phyloP scores from a whole-genome alignment of 1,140 invertebrate species.

The Aplysia californica region DNA sequence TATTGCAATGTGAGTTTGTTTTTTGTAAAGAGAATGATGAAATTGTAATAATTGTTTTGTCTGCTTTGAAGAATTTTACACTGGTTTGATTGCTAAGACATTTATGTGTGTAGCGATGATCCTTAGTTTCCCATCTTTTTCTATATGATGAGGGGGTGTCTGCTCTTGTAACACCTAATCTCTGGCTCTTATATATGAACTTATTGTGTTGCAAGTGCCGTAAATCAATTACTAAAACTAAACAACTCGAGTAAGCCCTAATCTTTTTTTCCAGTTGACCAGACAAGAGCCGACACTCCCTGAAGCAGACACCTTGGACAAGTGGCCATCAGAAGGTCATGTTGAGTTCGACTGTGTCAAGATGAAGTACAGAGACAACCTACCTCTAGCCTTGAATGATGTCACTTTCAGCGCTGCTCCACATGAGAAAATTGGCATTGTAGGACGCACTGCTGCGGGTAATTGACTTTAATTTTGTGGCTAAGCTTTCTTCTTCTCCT shows the following conservation, averaged over 20 bases:
- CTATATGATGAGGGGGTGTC: too few species aligned
- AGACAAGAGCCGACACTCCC: background rate
- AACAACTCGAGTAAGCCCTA: too few species aligned
- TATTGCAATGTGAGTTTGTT: constrained; percentile 10
- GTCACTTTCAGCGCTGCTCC: constrained; percentile 72
- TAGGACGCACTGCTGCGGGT: constrained; percentile 72
- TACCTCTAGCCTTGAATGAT: constrained; percentile 70
- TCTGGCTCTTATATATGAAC: too few species aligned
- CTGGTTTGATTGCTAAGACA: too few species aligned
- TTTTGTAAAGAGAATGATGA: background rate
- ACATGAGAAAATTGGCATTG: constrained; percentile 74
- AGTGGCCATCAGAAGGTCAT: constrained; percentile 73
- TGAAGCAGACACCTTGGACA: constrained; percentile 26
- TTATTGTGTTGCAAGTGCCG: too few species aligned
- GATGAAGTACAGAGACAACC: constrained; percentile 70
- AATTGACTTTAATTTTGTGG: constrained; percentile 18
- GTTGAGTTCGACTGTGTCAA: constrained; percentile 72
- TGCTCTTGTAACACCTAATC: too few species aligned
- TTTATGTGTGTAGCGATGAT: too few species aligned
- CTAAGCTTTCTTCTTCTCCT: too few species aligned
- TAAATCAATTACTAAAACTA: too few species aligned
- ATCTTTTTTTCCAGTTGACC: background rate
- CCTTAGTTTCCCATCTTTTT: too few species aligned
- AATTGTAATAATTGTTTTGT: too few species aligned
- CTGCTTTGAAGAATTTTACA: too few species aligned